These are phyloP conservation scores for Ctenomys sociabilis DNA, from an alignment of 2,113 vertebrate genomes.

Conservation along the genomic window DNA sequence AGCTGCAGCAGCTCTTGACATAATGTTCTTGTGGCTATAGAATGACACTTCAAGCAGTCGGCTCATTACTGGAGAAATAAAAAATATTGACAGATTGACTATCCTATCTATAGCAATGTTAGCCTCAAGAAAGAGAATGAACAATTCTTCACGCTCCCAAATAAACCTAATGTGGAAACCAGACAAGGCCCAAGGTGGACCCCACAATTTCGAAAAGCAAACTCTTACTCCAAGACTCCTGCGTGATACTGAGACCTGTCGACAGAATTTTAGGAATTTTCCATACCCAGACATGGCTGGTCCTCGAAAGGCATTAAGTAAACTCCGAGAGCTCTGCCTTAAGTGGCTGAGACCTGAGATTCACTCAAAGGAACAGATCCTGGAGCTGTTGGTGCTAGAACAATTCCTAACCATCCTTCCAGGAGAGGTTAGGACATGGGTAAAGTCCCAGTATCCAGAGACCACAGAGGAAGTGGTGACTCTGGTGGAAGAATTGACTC, in stretches of 20 bases:
- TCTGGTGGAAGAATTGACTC: slow-evolving; percentile 77
- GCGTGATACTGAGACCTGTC: slow-evolving; percentile 73
- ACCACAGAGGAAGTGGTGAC: slow-evolving; percentile 78
- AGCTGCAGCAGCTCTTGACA: slow-evolving; percentile 5
- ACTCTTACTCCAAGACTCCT: slow-evolving; percentile 55
- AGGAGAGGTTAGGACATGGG: slow-evolving; percentile 78
- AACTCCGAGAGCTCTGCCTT: slow-evolving; percentile 79
- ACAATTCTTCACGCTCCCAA: slow-evolving; percentile 67
- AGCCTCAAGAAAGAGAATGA: slow-evolving; percentile 64
- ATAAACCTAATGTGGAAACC: slow-evolving; percentile 66
- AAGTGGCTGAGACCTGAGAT: slow-evolving; percentile 81
- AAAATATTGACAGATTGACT: slow-evolving; percentile 31
- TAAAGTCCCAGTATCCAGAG: slow-evolving; percentile 77
- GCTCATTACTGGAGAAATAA: slow-evolving; percentile 62
- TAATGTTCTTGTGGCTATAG: slow-evolving; percentile 44
- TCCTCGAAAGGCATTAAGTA: slow-evolving; percentile 77
- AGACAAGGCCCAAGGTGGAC: slow-evolving; percentile 64
- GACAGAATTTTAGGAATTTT: slow-evolving; percentile 80
- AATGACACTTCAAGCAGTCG: slow-evolving; percentile 64
- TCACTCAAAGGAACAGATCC: slow-evolving; percentile 81
- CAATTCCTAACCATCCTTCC: slow-evolving; percentile 80
- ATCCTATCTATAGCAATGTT: slow-evolving; percentile 64
- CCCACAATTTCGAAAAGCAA: slow-evolving; percentile 45
- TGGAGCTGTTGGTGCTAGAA: slow-evolving; percentile 80
- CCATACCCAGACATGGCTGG: slow-evolving; percentile 73